Evolutionary conservation across 1,140 invertebrate species (phyloP).

Genomic region (Steinernema feltiae): DNA sequence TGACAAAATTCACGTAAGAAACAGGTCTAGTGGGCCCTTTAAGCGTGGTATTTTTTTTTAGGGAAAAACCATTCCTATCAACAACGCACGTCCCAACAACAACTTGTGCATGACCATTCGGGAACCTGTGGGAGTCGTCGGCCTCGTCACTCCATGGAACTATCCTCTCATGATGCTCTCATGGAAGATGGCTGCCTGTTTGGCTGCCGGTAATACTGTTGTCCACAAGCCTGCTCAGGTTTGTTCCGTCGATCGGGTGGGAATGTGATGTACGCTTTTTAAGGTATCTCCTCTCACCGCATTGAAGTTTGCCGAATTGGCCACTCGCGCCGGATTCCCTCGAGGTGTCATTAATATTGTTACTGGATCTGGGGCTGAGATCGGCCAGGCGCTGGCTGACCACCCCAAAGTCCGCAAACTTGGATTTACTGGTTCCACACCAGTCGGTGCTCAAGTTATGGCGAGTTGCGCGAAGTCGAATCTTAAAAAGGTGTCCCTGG

Average conservation of each 20-base stretch:
- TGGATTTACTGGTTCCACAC: conserved; percentile 88
- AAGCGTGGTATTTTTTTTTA: conserved; percentile 37
- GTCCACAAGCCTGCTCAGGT: conserved; percentile 70
- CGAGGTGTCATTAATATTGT: conserved; percentile 88
- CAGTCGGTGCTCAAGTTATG: conserved; percentile 80
- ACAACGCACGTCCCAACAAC: conserved; percentile 75
- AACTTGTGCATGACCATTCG: conserved; percentile 80
- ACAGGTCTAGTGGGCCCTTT: neutral
- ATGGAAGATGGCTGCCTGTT: conserved; percentile 66
- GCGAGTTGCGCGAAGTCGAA: conserved; percentile 78
- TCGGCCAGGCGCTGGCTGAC: conserved; percentile 76
- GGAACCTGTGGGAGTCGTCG: conserved; percentile 75
- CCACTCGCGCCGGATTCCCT: conserved; percentile 78
- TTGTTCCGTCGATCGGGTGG: conserved; percentile 47
- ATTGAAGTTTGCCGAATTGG: conserved; percentile 83
- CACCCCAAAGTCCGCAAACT: conserved; percentile 79
- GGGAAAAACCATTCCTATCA: conserved; percentile 66
- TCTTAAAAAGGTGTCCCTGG: conserved; percentile 82
- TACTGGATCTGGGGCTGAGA: conserved; percentile 71
- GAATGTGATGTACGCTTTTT: conserved; percentile 14
- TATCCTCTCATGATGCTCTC: conserved; percentile 63
- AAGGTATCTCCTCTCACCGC: conserved; percentile 73
- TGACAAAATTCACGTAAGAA: conserved; percentile 61
- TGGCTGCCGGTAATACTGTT: conserved; percentile 67
- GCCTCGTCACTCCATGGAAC: conserved; percentile 67